Base-by-base conservation (phyloP, 2,888 invertebrate species). In the Tanytarsus gracilentus region DNA sequence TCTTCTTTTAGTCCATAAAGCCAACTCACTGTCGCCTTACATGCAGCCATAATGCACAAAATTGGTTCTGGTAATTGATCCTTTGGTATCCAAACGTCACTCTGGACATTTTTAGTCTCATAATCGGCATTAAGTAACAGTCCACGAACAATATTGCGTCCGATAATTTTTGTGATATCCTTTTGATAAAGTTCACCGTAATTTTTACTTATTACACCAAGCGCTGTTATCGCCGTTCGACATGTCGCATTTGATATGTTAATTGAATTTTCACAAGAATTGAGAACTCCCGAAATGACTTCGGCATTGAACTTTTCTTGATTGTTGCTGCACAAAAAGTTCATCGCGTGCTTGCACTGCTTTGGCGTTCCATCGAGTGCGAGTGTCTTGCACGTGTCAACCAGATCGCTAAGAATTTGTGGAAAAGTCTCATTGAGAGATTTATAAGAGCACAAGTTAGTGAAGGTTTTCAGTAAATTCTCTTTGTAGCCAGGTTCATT, bases 71-170 rank as follows among this genome's bases (percentile, higher is more conserved):
- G 52, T 33, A 52, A 7, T 21, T 6, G 6, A 9, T 52, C 52
- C 18, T 52, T 25, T 5, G 29, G 14, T 18, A 18, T n/a, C 29
- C 29, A 52, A 7, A 1, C 1, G 33, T 11, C 14, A 6, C 9
- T 2, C n/a, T 16, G 23, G 11, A 11, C 18, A 14, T 8, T 11
- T 2, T 21, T 18, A 14, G 29, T 11, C 8, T 52, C 52, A n/a
- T 14, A n/a, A 18, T 16, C 30, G 7, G 18, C 30, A 21, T 52
- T 30, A 2, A 52, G n/a, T 3, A 52, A 11, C 9, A 52, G 52
- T 18, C 25, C 33, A 7, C 33, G 29, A 33, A 52, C 52, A 30
- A 52, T 30, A 23, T 52, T 52, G 7, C 52, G 52, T 11, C 23
- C 29, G 7, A 52, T 52, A 16, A 52, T 7, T 33, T 29, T 30